A percentile compares a stretch with the other conserved stretches of the same genome.
phyloP scores from a whole-genome alignment of 2,888 invertebrate species.

The Rotaria socialis region DNA sequence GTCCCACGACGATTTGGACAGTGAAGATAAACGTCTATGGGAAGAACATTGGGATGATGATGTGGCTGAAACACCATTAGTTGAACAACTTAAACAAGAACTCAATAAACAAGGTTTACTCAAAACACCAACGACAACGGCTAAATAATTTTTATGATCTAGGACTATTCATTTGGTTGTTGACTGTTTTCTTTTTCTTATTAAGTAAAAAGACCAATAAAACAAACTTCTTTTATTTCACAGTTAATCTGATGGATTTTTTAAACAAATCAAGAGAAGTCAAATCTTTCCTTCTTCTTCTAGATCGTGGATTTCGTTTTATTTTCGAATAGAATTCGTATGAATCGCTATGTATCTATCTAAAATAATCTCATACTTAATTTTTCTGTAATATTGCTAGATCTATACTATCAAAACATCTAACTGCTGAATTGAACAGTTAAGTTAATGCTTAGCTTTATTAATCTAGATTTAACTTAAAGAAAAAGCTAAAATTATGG shows the following conservation, averaged over 20 bases:
- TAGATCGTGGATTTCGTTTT: background rate
- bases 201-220: background rate
- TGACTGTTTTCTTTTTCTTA: background rate
- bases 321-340: too few relatives aligned
- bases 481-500: too few relatives aligned
- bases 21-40: constrained; percentile 85
- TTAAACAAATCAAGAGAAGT: background rate
- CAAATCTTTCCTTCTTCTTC: background rate
- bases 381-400: too few relatives aligned
- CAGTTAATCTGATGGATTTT: background rate
- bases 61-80: constrained; percentile 94
- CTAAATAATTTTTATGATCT: background rate
- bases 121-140: background rate
- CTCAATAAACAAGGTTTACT: background rate
- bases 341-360: too few relatives aligned
- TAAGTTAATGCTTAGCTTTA: too few relatives aligned
- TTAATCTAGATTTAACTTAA: too few relatives aligned
- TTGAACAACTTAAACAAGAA: constrained; percentile 77
- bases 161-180: background rate
- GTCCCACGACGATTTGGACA: constrained; percentile 76
- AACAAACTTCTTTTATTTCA: background rate
- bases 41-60: constrained; percentile 99
- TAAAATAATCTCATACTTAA: too few relatives aligned
- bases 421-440: too few relatives aligned
- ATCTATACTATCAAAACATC: too few relatives aligned